Percentiles rank a stretch among this genome's conserved stretches.
phyloP scores from a whole-genome alignment of 2,113 vertebrate genomes.

The Pogonocichla stellata region DNA sequence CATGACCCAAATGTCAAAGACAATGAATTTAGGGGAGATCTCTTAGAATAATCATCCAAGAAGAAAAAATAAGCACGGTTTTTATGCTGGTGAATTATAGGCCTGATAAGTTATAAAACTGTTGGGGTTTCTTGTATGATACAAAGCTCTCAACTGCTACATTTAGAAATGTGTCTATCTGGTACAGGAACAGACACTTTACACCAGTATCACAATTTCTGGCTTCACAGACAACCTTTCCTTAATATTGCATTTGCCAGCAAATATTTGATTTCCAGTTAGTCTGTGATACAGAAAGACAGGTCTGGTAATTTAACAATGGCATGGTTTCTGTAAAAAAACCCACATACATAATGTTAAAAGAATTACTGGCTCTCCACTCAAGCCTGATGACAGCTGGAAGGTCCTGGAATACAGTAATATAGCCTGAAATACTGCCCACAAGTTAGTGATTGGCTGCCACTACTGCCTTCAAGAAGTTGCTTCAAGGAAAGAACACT shows the following conservation, averaged over 20 bases:
- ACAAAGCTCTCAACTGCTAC: neutral
- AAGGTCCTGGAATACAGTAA: neutral
- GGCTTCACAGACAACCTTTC: neutral
- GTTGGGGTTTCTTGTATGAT: neutral
- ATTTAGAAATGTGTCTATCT: neutral
- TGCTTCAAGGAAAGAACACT: neutral
- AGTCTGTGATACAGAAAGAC: neutral
- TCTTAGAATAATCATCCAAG: neutral
- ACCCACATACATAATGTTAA: neutral
- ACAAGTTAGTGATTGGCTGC: neutral
- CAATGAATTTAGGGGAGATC: neutral
- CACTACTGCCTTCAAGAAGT: neutral
- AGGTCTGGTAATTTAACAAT: neutral
- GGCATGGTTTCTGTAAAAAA: neutral
- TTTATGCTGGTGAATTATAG: neutral
- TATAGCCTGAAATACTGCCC: neutral
- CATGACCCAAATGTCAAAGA: neutral
- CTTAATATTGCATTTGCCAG: neutral
- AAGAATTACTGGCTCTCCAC: neutral
- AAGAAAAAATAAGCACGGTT: neutral
- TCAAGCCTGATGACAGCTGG: neutral
- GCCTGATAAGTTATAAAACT: neutral
- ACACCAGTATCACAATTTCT: neutral
- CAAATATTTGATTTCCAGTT: neutral
- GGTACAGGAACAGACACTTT: neutral